phyloP scores from a whole-genome alignment of 2,888 invertebrate genomes.

The Lomographa bimaculata region DNA sequence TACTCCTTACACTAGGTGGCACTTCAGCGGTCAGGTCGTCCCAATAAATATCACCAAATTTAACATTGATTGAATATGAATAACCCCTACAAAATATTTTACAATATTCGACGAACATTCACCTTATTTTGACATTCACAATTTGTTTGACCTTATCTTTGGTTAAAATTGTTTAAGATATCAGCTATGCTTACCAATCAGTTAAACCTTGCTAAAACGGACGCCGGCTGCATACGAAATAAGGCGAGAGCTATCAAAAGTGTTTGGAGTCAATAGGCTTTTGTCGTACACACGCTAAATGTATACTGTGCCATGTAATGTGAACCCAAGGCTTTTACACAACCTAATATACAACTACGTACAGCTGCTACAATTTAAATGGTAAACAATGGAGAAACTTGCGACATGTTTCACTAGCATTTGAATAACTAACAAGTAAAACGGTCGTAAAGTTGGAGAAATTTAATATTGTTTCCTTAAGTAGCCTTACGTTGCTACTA shows the following conservation, averaged over 20 bases:
- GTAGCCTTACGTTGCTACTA: too few relatives aligned
- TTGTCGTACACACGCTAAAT: conserved; percentile 50
- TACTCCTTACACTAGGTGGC: too few relatives aligned
- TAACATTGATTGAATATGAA: not conserved
- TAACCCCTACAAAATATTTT: not conserved
- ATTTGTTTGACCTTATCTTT: conserved; percentile 17
- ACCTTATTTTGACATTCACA: conserved; percentile 9
- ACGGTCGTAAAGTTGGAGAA: too few relatives aligned
- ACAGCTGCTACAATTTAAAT: conserved; percentile 5
- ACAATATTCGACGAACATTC: not conserved
- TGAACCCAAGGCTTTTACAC: conserved; percentile 32
- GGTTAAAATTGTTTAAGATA: conserved; percentile 9
- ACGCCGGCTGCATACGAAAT: conserved; percentile 15
- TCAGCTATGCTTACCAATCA: conserved; percentile 21
- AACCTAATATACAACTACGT: conserved; percentile 11
- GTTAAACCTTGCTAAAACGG: conserved; percentile 20
- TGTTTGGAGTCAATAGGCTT: conserved; percentile 45
- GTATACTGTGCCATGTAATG: conserved; percentile 47
- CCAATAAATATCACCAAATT: too few relatives aligned
- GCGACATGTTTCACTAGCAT: too few relatives aligned
- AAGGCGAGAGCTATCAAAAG: conserved; percentile 25
- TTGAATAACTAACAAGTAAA: too few relatives aligned
- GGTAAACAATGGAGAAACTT: not conserved
- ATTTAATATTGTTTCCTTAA: too few relatives aligned
- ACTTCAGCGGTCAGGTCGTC: too few relatives aligned